These are phyloP conservation scores for Lagopus muta DNA, from an alignment of 2,113 vertebrate genomes.

Conservation along the genomic window DNA sequence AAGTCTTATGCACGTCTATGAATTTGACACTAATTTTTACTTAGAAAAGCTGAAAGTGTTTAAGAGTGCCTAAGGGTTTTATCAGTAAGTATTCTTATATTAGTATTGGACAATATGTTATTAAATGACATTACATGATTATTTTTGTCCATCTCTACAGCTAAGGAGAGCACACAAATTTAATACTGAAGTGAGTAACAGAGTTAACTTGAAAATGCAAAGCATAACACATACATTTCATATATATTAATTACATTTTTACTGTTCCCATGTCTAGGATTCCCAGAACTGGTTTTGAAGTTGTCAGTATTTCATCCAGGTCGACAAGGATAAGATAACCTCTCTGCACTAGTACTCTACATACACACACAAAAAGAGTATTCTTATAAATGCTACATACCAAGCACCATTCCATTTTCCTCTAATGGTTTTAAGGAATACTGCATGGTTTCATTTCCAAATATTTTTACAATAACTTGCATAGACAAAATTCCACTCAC, in stretches of 20 bases:
- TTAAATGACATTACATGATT: neutral
- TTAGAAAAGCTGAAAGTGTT: neutral
- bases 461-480: neutral
- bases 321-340: neutral
- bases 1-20: neutral
- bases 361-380: neutral
- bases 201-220: neutral
- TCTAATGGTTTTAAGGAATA: neutral
- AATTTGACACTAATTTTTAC: neutral
- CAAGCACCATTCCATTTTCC: neutral
- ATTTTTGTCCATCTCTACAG: neutral
- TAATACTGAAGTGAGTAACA: neutral
- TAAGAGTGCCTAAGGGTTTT: neutral
- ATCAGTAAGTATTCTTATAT: neutral
- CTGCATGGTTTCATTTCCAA: neutral
- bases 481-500: neutral
- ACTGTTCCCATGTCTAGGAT: neutral
- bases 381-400: neutral
- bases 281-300: neutral
- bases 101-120: neutral
- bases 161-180: neutral
- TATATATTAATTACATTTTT: neutral
- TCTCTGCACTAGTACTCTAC: neutral
- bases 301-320: neutral
- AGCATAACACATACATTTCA: neutral